Percentiles rank a stretch among this genome's conserved stretches.
These are phyloP conservation scores for Pseudomugil tenellus DNA, from an alignment of 2,797 vertebrate species.

Conservation along the genomic window DNA sequence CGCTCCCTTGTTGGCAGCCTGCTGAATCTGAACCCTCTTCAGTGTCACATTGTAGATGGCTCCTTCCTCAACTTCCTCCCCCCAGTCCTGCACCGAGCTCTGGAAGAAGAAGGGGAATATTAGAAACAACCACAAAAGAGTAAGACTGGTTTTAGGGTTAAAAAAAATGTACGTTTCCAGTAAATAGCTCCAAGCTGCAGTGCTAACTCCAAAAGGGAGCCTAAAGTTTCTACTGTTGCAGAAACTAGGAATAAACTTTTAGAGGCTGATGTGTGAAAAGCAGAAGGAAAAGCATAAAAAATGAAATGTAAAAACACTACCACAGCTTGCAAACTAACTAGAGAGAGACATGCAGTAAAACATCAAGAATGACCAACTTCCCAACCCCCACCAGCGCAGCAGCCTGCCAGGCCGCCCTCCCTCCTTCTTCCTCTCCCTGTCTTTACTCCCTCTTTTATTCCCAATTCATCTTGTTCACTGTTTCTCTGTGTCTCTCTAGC, in stretches of 20 bases:
- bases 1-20: slow-evolving; percentile 96
- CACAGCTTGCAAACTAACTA: slow-evolving; percentile 29
- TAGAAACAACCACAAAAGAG: slow-evolving; percentile 5
- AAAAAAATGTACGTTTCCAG: not conserved
- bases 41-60: slow-evolving; percentile 95
- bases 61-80: slow-evolving; percentile 96
- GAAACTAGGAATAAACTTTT: not conserved
- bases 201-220: slow-evolving; percentile 2
- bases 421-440: slow-evolving; percentile 33
- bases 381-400: slow-evolving; percentile 66
- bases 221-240: slow-evolving; percentile 7
- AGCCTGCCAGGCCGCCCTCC: slow-evolving; percentile 52
- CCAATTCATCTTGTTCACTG: slow-evolving; percentile 61
- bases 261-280: slow-evolving; percentile 20
- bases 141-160: not conserved
- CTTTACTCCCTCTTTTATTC: slow-evolving; percentile 65
- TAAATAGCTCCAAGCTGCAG: not conserved
- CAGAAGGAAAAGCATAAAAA: slow-evolving; percentile 21
- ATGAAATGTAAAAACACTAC: slow-evolving; percentile 19
- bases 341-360: slow-evolving; percentile 58
- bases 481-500: slow-evolving; percentile 42
- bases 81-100: slow-evolving; percentile 95
- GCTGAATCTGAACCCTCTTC: slow-evolving; percentile 94
- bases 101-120: slow-evolving; percentile 63
- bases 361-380: slow-evolving; percentile 56